Conservation (phyloP, 2,113 vertebrate species). For the Condylura cristata region DNA sequence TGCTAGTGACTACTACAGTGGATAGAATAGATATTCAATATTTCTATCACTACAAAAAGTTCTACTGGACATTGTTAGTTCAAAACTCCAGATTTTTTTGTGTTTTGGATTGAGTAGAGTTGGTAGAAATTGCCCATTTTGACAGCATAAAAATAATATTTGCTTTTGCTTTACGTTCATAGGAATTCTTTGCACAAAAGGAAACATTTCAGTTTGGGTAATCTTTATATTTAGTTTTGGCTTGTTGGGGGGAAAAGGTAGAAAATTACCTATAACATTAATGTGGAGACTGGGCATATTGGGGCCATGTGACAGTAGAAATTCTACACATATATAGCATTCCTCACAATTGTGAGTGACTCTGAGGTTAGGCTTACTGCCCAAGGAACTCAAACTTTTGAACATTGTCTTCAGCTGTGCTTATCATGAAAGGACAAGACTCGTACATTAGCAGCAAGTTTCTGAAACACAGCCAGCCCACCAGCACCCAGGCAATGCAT, state of each 20-base stretch:
- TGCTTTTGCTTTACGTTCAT: not conserved
- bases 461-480: not conserved
- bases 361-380: not conserved
- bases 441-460: rapidly evolving
- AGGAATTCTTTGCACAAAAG: not conserved
- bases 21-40: not conserved
- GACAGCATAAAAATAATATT: not conserved
- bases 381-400: conserved; percentile 11
- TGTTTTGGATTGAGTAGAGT: not conserved
- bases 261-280: not conserved
- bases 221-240: not conserved
- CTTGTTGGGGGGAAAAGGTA: not conserved
- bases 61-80: not conserved
- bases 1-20: not conserved
- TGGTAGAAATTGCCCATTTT: not conserved
- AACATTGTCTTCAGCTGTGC: not conserved
- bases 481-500: not conserved
- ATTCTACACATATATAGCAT: not conserved
- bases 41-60: not conserved
- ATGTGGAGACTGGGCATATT: not conserved
- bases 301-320: not conserved
- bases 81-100: not conserved
- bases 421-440: not conserved
- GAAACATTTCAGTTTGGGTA: not conserved
- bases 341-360: not conserved